phyloP scores from a whole-genome alignment of 2,113 vertebrate genomes.

The Sinocyclocheilus rhinocerous region DNA sequence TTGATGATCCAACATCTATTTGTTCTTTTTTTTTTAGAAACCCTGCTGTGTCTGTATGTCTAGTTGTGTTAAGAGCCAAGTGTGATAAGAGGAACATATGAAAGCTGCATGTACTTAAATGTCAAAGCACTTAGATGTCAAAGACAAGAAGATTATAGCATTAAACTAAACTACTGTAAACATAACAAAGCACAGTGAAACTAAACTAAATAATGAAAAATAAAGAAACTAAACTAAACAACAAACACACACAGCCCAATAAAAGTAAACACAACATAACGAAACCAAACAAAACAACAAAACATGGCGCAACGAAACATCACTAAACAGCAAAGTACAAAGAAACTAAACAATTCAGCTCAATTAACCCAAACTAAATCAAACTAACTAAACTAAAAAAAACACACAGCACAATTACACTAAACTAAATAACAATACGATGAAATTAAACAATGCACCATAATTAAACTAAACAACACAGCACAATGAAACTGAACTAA shows the following conservation, averaged over 20 bases:
- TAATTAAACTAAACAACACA: background rate
- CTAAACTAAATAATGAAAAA: background rate
- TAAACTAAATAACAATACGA: too few species aligned
- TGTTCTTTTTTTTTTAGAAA: background rate
- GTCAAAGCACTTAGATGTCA: constrained; percentile 4
- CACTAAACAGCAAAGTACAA: background rate
- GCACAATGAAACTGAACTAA: background rate
- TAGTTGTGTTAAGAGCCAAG: background rate
- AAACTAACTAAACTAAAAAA: background rate
- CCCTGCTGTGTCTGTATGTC: background rate
- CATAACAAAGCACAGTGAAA: background rate
- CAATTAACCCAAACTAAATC: background rate
- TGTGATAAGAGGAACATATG: background rate
- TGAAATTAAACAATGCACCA: too few species aligned
- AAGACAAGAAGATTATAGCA: background rate
- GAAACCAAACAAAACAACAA: background rate
- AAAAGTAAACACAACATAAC: background rate
- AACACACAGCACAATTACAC: too few species aligned
- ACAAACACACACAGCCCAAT: background rate
- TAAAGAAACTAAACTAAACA: background rate
- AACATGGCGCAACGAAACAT: background rate
- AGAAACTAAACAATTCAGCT: too few species aligned
- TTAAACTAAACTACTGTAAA: background rate
- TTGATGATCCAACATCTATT: background rate
- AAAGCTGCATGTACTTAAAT: constrained; percentile 2